Evolutionary conservation across 1,140 invertebrate species (phyloP), one percentile per base, ranked within the genome.

Genomic region (Episyrphus balteatus): DNA sequence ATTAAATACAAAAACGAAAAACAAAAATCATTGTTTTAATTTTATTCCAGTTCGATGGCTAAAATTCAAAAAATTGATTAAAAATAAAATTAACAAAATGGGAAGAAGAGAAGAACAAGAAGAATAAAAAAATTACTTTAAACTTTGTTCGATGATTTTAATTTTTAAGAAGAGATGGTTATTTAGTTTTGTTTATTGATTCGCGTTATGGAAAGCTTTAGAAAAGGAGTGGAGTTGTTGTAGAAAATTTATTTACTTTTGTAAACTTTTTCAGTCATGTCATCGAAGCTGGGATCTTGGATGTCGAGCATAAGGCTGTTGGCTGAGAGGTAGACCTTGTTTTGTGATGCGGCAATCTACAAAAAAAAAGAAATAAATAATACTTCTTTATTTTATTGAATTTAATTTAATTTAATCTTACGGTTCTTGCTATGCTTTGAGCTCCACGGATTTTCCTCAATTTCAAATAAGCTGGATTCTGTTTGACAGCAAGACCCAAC

Each of bases 381-480:
- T 26, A 5, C 3, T 26, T 26, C 3, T 26, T 26, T 26, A 3
- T 26, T 26, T 26, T 26, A 8, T 5, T 5, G 8, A 26, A 26
- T 3, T 8, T 44, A 30, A 11, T 33, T 32, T 30, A n/a, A 19
- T 19, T 14, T 18, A n/a, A 38, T 71, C 76, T 79, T 79, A 96
- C 90, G 53, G 92, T 98, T 75, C 89, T 82, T 17, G 97, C 87
- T 72, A 99, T 98, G 61, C 84, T 92, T 65, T 98, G 94, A 5
- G 97, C 91, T 34, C 96, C 97, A 60, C 93, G 79, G 53, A 99
- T 90, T 72, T 99, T 99, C 52, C 97, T 79, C 51, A 99, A 71
- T 68, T 99, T 99, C 47, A 99, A 73, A 61, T 98, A 99, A 66
- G 96, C 97, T 53, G 95, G 94, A 73, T 98, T 99, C 67, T 82